Percentiles rank a stretch among this genome's conserved stretches.
Evolutionary conservation across 2,888 invertebrate species (phyloP).

Genomic region (Stictocephala bisonia): DNA sequence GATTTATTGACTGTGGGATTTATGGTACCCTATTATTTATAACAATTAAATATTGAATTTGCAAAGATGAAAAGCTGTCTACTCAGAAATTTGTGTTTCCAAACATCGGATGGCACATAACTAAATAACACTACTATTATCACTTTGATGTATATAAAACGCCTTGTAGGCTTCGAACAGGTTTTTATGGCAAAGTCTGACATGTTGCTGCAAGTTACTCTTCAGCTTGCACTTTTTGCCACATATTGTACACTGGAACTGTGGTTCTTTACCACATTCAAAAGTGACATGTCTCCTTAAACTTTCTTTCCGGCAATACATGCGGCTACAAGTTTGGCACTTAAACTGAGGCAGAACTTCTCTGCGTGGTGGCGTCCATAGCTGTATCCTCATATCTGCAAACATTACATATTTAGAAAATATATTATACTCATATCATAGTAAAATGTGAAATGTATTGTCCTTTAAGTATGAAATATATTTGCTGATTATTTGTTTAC

Average conservation of each 20-base stretch:
- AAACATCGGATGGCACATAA: conserved; percentile 3
- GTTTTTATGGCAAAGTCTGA: conserved; percentile 49
- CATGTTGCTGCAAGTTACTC: conserved; percentile 55
- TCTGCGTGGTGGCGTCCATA: conserved; percentile 39
- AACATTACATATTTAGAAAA: neutral
- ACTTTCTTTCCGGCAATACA: conserved; percentile 59
- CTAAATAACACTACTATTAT: conserved; percentile 17
- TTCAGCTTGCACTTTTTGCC: conserved; percentile 59
- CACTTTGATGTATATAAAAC: conserved; percentile 38
- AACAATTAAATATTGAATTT: too few relatives aligned
- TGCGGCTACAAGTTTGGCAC: conserved; percentile 69
- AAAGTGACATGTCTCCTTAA: conserved; percentile 66
- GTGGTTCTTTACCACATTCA: conserved; percentile 64
- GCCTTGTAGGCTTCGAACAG: conserved; percentile 42
- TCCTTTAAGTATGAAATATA: neutral
- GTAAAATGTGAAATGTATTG: too few relatives aligned
- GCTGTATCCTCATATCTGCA: conserved; percentile 38
- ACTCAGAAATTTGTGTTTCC: neutral
- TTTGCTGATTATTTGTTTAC: neutral
- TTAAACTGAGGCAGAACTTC: conserved; percentile 45
- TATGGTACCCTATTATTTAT: too few relatives aligned
- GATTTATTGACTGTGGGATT: too few relatives aligned
- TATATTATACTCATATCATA: neutral
- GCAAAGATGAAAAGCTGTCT: neutral
- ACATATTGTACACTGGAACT: conserved; percentile 68